phyloP scores from a whole-genome alignment of 2,888 invertebrate genomes.

The Dolomedes plantarius region DNA sequence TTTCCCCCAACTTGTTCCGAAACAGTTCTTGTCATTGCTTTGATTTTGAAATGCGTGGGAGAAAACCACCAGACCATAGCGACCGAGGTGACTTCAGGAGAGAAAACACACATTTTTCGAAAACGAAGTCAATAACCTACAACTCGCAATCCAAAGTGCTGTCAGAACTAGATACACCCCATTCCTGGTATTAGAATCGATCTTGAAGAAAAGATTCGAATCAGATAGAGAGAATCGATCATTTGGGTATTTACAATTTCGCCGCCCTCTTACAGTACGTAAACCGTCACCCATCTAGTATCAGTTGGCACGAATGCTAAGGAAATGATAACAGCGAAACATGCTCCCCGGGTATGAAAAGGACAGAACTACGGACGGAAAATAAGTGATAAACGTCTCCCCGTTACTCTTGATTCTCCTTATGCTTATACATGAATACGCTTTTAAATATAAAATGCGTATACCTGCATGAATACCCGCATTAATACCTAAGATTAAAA shows the following conservation, averaged over 20 bases:
- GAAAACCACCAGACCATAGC: conserved; percentile 55
- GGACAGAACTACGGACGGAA: too few species aligned
- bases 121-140: conserved; percentile 10
- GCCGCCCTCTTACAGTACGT: background rate
- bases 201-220: background rate
- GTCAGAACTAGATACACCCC: conserved; percentile 1
- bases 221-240: background rate
- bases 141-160: conserved; percentile 5
- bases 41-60: conserved; percentile 55
- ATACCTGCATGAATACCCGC: too few species aligned
- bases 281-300: background rate
- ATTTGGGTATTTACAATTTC: background rate
- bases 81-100: conserved; percentile 30
- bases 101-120: conserved; percentile 14
- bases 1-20: conserved; percentile 9
- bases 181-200: background rate
- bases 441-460: too few species aligned
- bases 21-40: conserved; percentile 53
- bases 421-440: too few species aligned
- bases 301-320: too few species aligned
- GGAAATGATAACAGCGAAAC: too few species aligned
- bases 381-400: too few species aligned
- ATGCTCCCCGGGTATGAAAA: too few species aligned
- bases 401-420: too few species aligned
- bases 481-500: too few species aligned